A percentile compares a stretch with the other conserved stretches of the same genome.
Evolutionary conservation across 2,888 invertebrate genomes (phyloP).

Genomic region (Zootermopsis nevadensis): DNA sequence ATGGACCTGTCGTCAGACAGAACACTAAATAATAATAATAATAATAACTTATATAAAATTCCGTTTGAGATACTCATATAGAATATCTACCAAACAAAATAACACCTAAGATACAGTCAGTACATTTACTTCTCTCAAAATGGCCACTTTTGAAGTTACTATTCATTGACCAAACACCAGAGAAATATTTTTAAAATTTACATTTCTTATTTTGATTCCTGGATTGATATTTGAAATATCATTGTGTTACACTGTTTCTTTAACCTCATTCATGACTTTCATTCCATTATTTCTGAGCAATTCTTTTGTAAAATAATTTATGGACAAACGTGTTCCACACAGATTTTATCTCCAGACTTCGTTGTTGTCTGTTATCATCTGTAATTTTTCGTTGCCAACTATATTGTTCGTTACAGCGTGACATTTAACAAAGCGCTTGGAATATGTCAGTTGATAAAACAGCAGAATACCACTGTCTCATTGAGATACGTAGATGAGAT

Average conservation of each 20-base stretch:
- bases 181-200: too few relatives aligned
- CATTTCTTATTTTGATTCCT: too few relatives aligned
- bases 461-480: neutral
- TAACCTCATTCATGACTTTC: neutral
- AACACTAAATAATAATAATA: too few relatives aligned
- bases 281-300: neutral
- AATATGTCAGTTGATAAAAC: neutral
- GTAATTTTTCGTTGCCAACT: neutral
- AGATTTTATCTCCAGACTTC: neutral
- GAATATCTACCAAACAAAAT: too few relatives aligned
- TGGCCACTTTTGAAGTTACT: too few relatives aligned
- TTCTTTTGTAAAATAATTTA: slow-evolving; percentile 6
- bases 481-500: neutral
- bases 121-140: too few relatives aligned
- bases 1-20: too few relatives aligned
- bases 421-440: neutral
- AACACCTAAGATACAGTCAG: too few relatives aligned
- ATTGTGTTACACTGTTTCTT: neutral
- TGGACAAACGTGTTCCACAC: neutral
- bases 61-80: too few relatives aligned
- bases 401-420: neutral
- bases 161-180: too few relatives aligned
- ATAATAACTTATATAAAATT: too few relatives aligned
- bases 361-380: neutral
- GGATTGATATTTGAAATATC: too few relatives aligned